Base-by-base conservation (phyloP, 2,888 invertebrate species). In the Latrodectus hesperus region DNA sequence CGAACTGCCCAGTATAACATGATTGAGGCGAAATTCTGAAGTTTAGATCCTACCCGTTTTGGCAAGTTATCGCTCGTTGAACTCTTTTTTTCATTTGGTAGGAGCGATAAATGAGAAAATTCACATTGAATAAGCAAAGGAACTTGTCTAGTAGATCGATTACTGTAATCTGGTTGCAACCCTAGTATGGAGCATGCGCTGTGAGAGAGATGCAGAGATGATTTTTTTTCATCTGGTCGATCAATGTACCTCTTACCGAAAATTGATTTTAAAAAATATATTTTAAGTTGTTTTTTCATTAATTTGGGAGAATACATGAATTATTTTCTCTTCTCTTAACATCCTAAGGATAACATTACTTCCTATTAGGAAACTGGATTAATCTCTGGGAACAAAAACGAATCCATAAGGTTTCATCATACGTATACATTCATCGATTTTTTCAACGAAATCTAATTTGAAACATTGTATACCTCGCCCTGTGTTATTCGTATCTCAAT, bases 131-230 rank as follows among this genome's bases (percentile, higher is more conserved):
- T 60, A 10, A 26, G 9, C 49, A 8, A 6, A 49, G 22, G 68
- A 70, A 80, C 52, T 51, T 70, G 74, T 84, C 79, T 70, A 22
- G 49, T 38, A 53, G 75, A 85, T 85, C 85, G 85, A 85, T 85
- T 79, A 79, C 79, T 85, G 55, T 79, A 85, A 79, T 75, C 79
- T 60, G 70, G 10, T 64, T 22, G 6, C 73, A 85, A 85, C 85
- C 85, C 75, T 74, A 53, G 0, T 14, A 5, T 16, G 10, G 71
- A n/a, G 60, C 85, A 85, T 85, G 85, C 85, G 85, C 79, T n/a
- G n/a, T 64, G 38, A 38, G 26, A n/a, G 22, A 53, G 60, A 70
- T 52, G 51, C 68, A 75, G 79, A 80, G 78, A 70, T 49, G 79
- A 55, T 79, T 79, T 80, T 68, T 55, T 53, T 73, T 26, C 55